Evolutionary conservation across 64 coral and sea anemone species (phyloP).

Genomic region (Porites lutea): DNA sequence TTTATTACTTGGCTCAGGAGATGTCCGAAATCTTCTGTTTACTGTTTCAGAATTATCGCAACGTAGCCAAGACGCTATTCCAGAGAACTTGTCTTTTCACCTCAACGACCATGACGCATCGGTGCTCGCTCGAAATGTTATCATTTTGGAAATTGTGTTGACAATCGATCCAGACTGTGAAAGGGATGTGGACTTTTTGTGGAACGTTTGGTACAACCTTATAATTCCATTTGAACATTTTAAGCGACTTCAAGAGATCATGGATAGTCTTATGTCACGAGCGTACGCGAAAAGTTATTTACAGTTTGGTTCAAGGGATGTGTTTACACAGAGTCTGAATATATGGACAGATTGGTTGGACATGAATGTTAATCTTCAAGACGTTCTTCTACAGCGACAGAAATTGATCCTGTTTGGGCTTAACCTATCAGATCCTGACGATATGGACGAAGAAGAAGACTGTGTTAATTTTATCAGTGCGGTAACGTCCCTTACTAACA

Average conservation of each 20-base stretch:
- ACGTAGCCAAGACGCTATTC: not conserved
- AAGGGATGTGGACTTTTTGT: constrained; percentile 23
- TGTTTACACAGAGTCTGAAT: constrained; percentile 21
- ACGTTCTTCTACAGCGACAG: not conserved
- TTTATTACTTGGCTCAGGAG: constrained; percentile 30
- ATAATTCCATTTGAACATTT: not conserved
- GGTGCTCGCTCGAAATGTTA: constrained; percentile 23
- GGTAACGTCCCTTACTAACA: not conserved
- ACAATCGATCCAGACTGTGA: constrained; percentile 4
- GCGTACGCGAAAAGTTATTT: not conserved
- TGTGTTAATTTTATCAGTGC: not conserved
- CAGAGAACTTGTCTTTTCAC: not conserved
- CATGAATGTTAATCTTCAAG: not conserved
- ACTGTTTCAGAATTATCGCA: constrained; percentile 18
- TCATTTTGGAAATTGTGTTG: constrained; percentile 1
- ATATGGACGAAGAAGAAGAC: not conserved
- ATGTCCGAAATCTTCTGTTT: constrained; percentile 20
- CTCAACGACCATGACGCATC: constrained; percentile 15
- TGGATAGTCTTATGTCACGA: not conserved
- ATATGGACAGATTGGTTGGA: constrained; percentile 33
- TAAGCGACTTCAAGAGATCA: not conserved
- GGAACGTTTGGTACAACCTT: constrained; percentile 40
- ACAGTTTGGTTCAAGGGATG: constrained; percentile 1
- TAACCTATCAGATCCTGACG: not conserved
- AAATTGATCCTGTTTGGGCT: constrained; percentile 1